Evolutionary conservation across 1,140 invertebrate genomes (phyloP).

Genomic region (Bombyx mandarina): DNA sequence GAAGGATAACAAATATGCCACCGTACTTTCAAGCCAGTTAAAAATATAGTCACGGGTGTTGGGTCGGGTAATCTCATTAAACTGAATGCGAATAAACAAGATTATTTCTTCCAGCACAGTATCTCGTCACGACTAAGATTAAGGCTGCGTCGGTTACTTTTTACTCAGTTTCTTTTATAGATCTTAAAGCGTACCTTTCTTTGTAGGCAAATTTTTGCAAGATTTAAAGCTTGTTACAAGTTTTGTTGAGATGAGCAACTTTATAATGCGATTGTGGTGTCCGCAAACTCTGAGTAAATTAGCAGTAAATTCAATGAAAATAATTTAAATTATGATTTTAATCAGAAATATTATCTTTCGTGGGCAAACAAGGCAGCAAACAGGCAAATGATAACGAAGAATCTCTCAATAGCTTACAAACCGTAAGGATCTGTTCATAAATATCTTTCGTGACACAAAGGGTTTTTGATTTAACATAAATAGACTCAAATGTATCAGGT

Average conservation of each 20-base stretch:
- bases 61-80: constrained; percentile 27
- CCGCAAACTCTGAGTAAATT: background rate
- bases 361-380: too few relatives aligned
- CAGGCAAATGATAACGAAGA: too few relatives aligned
- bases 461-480: too few relatives aligned
- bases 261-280: constrained; percentile 9
- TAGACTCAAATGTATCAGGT: too few relatives aligned
- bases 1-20: too few relatives aligned
- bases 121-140: constrained; percentile 20
- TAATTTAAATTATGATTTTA: too few relatives aligned
- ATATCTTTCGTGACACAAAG: too few relatives aligned
- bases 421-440: too few relatives aligned
- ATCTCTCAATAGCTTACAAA: too few relatives aligned
- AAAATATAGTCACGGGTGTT: background rate
- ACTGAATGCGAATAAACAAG: constrained; percentile 27
- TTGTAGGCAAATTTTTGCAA: constrained; percentile 2
- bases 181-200: constrained; percentile 1
- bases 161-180: constrained; percentile 21
- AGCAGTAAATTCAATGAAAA: too few relatives aligned
- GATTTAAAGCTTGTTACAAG: constrained; percentile 3
- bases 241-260: constrained; percentile 3
- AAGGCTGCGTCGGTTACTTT: constrained; percentile 20
- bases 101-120: constrained; percentile 23
- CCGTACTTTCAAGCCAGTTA: too few relatives aligned
- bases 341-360: too few relatives aligned